phyloP scores from a whole-genome alignment of 1,140 invertebrate species.

The Caerostris darwini region DNA sequence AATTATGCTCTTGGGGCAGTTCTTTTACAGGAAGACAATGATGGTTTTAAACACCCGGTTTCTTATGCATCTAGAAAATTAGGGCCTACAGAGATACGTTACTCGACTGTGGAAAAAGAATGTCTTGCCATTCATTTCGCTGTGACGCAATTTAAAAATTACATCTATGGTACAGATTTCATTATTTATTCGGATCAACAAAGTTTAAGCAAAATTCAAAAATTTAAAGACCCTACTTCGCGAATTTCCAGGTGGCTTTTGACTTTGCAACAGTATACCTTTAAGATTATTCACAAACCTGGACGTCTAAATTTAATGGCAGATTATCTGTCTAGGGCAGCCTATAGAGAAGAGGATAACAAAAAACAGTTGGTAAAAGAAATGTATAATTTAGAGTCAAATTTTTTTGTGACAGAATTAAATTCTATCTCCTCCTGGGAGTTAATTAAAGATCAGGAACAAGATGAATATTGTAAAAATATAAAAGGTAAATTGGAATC shows the following conservation, averaged over 20 bases:
- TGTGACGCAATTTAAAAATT: background rate
- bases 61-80: conserved; percentile 8
- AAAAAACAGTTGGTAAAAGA: background rate
- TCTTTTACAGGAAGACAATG: background rate
- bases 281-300: conserved; percentile 24
- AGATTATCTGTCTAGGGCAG: background rate
- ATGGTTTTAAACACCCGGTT: background rate
- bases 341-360: too few species aligned
- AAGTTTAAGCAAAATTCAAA: too few species aligned
- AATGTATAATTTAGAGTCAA: background rate
- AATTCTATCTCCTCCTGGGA: background rate
- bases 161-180: background rate
- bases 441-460: background rate
- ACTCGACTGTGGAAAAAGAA: conserved; percentile 28
- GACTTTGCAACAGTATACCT: too few species aligned
- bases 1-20: conserved; percentile 9
- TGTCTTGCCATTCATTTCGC: background rate
- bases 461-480: background rate
- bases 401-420: too few species aligned
- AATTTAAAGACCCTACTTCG: too few species aligned
- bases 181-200: too few species aligned
- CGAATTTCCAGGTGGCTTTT: too few species aligned
- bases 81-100: background rate
- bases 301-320: too few species aligned
- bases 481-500: background rate